Percentiles rank a stretch among this genome's conserved stretches.
phyloP scores from a whole-genome alignment of 2,113 vertebrate species.

The Oncorhynchus keta region DNA sequence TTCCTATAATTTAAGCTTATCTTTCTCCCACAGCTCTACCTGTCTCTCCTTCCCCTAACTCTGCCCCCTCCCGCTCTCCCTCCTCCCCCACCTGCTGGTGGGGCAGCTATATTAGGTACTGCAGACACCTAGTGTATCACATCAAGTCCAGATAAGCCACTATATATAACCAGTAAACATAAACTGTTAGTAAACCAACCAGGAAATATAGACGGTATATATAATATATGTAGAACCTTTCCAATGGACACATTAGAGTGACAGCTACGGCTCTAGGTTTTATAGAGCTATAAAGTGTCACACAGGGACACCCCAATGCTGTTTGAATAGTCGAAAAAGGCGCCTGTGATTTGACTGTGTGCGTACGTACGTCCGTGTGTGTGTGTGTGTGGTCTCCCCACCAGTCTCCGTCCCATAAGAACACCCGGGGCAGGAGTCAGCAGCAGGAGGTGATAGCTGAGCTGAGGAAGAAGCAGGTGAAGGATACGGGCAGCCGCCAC shows the following conservation, averaged over 20 bases:
- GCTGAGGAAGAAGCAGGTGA: slow-evolving; percentile 89
- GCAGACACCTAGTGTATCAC: slow-evolving; percentile 32
- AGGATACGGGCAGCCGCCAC: slow-evolving; percentile 83
- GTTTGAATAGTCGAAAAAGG: background rate
- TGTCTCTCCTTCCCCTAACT: no score
- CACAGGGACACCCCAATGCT: background rate
- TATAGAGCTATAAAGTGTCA: background rate
- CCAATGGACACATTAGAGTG: no score
- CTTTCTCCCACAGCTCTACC: no score
- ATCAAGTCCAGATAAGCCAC: slow-evolving; percentile 6
- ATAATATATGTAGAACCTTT: no score
- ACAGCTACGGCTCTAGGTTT: background rate
- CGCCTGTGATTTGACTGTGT: background rate
- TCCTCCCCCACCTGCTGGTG: slow-evolving; percentile 64
- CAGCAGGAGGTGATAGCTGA: slow-evolving; percentile 94
- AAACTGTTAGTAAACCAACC: no score
- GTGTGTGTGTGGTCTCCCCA: background rate
- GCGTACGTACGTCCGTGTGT: background rate
- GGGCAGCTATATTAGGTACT: slow-evolving; percentile 27
- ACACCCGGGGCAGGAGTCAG: slow-evolving; percentile 74
- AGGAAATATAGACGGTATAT: no score
- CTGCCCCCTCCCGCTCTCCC: slow-evolving; percentile 68
- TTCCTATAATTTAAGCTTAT: no score
- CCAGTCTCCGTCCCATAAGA: slow-evolving; percentile 81
- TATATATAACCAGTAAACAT: no score